Percentiles rank a stretch among this genome's conserved stretches.
These are phyloP conservation scores for Ceuthmochares aereus DNA, from an alignment of 2,113 vertebrate genomes.

Conservation along the genomic window DNA sequence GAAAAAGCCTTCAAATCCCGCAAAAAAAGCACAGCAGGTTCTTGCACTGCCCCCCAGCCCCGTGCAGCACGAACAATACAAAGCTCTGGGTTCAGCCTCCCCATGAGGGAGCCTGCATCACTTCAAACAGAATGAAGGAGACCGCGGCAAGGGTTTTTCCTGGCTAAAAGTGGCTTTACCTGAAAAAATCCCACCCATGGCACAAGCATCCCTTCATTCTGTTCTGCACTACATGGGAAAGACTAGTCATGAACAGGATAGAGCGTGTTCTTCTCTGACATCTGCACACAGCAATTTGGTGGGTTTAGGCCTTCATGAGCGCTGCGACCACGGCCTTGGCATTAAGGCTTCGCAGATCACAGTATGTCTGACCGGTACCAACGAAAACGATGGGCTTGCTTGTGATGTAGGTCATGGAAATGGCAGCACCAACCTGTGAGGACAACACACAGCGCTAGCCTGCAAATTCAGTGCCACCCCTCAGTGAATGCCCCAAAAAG, in stretches of 20 bases:
- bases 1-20: not conserved
- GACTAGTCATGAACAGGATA: slow-evolving; percentile 51
- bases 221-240: slow-evolving; percentile 51
- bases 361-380: slow-evolving; percentile 97
- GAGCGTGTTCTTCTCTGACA: slow-evolving; percentile 71
- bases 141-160: not conserved
- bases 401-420: slow-evolving; percentile 99
- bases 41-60: not conserved
- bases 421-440: slow-evolving; percentile 92
- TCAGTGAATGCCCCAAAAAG: rapidly evolving
- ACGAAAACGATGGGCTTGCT: slow-evolving; percentile 98
- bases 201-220: not conserved
- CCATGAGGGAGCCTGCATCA: not conserved
- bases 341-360: slow-evolving; percentile 96
- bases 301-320: slow-evolving; percentile 93
- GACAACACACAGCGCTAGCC: not conserved
- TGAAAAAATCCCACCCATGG: not conserved
- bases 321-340: slow-evolving; percentile 95
- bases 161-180: not conserved
- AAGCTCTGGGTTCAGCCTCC: slow-evolving; percentile 56
- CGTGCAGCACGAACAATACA: slow-evolving; percentile 40
- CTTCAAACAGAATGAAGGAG: slow-evolving; percentile 32
- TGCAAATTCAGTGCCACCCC: rapidly evolving
- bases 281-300: slow-evolving; percentile 67
- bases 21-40: not conserved